A percentile compares a stretch with the other conserved stretches of the same genome.
Evolutionary conservation across 2,888 invertebrate genomes (phyloP).

Genomic region (Ceratothoa steindachneri): DNA sequence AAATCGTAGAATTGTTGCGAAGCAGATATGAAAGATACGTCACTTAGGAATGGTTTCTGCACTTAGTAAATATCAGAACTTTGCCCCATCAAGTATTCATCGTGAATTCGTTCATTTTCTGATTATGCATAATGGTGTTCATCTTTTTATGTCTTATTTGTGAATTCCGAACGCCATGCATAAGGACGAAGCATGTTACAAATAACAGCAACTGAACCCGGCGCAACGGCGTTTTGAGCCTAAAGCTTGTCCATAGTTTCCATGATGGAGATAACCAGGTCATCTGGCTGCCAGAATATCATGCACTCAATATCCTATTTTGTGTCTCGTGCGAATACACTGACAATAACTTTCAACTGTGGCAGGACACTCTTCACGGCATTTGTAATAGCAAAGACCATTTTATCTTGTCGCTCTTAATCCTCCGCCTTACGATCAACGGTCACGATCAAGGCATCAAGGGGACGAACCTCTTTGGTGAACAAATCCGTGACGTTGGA

Average conservation of each 20-base stretch:
- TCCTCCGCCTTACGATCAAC: neutral
- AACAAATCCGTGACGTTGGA: neutral
- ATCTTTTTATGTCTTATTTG: too few species aligned
- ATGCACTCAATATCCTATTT: neutral
- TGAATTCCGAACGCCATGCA: too few species aligned
- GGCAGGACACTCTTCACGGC: slow-evolving; percentile 1
- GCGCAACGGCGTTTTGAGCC: neutral
- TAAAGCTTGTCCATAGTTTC: neutral
- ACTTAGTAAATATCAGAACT: neutral
- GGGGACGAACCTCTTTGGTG: neutral
- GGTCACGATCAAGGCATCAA: neutral
- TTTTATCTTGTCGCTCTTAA: neutral
- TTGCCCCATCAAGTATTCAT: neutral
- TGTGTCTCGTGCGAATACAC: neutral
- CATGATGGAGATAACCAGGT: neutral
- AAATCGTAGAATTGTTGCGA: neutral
- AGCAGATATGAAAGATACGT: neutral
- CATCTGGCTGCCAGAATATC: slow-evolving; percentile 1
- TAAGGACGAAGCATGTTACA: neutral
- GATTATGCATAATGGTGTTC: neutral
- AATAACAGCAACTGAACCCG: slow-evolving; percentile 2
- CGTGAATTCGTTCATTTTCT: neutral
- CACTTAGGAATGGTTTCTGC: neutral
- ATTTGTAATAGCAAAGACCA: neutral
- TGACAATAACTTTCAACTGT: neutral